Conservation (phyloP, 2,888 invertebrate genomes). For the Hypolimnas misippus region DNA sequence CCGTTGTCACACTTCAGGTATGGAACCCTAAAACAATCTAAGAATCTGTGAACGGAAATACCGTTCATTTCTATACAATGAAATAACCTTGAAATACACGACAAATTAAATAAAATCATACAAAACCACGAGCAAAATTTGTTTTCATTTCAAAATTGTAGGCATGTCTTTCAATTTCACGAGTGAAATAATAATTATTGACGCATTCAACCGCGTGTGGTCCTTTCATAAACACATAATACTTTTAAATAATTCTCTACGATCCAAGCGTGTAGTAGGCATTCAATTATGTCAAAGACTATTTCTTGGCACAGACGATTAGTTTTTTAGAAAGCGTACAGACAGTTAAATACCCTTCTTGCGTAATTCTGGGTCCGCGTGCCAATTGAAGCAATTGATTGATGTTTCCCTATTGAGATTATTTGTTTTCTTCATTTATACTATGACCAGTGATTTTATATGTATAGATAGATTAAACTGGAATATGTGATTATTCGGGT, state of each 20-base stretch:
- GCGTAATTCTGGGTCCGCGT: constrained; percentile 32
- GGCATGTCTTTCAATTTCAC: neutral
- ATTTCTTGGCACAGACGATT: constrained; percentile 33
- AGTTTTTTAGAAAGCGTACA: constrained; percentile 32
- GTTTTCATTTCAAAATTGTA: no score
- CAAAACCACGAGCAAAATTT: no score
- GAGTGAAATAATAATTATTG: neutral
- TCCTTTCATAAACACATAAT: constrained; percentile 11
- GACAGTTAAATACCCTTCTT: constrained; percentile 37
- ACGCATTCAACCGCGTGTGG: constrained; percentile 9
- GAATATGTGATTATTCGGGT: no score
- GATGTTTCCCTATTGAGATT: neutral
- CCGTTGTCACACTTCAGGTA: no score
- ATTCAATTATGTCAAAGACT: constrained; percentile 31
- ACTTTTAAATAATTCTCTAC: constrained; percentile 14
- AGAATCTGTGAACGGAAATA: no score
- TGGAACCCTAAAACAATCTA: no score
- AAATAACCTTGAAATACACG: no score
- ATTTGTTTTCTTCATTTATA: no score
- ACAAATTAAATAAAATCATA: no score
- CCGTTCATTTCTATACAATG: no score
- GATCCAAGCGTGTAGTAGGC: constrained; percentile 19
- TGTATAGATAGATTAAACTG: no score
- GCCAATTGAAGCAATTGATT: constrained; percentile 39
- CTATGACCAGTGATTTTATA: no score